Base-by-base conservation (phyloP, 1,140 invertebrate species). In the Bombus haemorrhoidalis region DNA sequence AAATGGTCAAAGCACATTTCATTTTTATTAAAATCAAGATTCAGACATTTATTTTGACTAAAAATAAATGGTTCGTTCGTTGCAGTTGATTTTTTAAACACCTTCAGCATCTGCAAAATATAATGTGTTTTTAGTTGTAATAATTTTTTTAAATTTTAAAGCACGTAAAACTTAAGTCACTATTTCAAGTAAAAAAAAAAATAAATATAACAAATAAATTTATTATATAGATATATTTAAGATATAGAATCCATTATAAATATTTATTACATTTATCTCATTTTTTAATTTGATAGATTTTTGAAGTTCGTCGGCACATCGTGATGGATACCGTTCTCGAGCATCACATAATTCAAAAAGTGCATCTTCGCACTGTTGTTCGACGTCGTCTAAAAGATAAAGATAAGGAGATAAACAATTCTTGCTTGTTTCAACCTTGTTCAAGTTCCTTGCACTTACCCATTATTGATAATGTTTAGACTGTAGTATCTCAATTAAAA, bases 301-400 rank as follows among this genome's bases (percentile, higher is more conserved):
- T 15, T 79, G 81, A 22, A 93, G 66, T 77, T 92, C 91, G 12
- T 91, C 78, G 1, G 90, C 90, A 84, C 93, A 94, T 71, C 73
- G 85, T 15, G 68, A 18, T 2, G 93, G 92, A 78, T 91, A 94
- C 43, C 82, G 86, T 84, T 93, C 92, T 76, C 94, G 73, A 41
- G 90, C 87, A 72, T 93, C 93, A 25, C 91, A 93, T 13, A 94
- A 68, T 73, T 92, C 85, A 68, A 91, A 93, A 0, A 94, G 34
- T 3, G 86, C 90, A n/a, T 94, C 89, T 69, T 94, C 93, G 39
- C 92, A 94, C 41, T 92, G 81, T 81, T 93, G 64, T 47, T 94
- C 92, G 5, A 92, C 78, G 41, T 91, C 72, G 41, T 87, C 89
- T 93, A 37, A 41, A 86, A 86, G 22, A 87, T 25, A 15, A 68